phyloP scores from a whole-genome alignment of 1,140 invertebrate genomes.

The Drosophila virilis region DNA sequence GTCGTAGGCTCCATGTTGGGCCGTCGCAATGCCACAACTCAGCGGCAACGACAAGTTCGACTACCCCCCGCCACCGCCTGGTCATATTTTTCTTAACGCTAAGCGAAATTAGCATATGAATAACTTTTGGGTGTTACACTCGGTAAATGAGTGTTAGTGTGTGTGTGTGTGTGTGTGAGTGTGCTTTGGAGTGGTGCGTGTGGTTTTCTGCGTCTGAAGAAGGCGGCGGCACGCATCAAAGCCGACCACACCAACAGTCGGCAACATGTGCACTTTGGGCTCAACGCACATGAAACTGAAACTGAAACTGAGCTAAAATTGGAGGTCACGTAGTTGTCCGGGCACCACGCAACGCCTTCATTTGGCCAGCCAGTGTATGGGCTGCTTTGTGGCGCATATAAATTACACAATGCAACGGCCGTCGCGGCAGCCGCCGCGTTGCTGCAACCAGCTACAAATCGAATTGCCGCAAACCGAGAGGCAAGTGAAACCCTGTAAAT shows the following conservation, averaged over 20 bases:
- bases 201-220: slow-evolving; percentile 42
- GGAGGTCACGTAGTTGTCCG: slow-evolving; percentile 80
- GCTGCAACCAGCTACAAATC: slow-evolving; percentile 64
- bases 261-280: slow-evolving; percentile 75
- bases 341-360: slow-evolving; percentile 59
- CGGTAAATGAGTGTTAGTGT: slow-evolving; percentile 15
- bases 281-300: slow-evolving; percentile 30
- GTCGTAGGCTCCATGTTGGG: slow-evolving; percentile 25
- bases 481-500: slow-evolving; percentile 78
- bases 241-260: slow-evolving; percentile 67
- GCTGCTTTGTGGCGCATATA: slow-evolving; percentile 59
- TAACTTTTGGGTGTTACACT: slow-evolving; percentile 55
- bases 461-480: slow-evolving; percentile 60
- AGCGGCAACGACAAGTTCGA: slow-evolving; percentile 50
- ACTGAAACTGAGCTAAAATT: slow-evolving; percentile 74
- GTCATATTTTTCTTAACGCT: slow-evolving; percentile 65
- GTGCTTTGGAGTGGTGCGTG: slow-evolving; percentile 36
- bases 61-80: background rate
- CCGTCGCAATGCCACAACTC: slow-evolving; percentile 52
- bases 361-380: slow-evolving; percentile 34
- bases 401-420: slow-evolving; percentile 72
- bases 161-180: slow-evolving; percentile 1
- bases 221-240: slow-evolving; percentile 64
- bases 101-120: slow-evolving; percentile 79
- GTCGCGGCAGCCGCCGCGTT: slow-evolving; percentile 21